These are phyloP conservation scores for Alcis repandata DNA, from an alignment of 2,888 invertebrate species.

Conservation along the genomic window DNA sequence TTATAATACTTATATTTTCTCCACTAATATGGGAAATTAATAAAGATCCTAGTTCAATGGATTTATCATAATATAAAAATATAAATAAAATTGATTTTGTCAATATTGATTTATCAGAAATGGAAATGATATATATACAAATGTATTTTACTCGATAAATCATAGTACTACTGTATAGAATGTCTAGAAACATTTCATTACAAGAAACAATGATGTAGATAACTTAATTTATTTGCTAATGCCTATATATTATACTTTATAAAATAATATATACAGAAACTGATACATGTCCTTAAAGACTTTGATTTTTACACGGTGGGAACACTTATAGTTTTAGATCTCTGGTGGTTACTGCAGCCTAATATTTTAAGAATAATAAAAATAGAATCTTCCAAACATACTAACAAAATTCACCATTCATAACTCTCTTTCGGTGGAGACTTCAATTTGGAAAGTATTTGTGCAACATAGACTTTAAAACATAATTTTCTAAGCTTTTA, in stretches of 20 bases:
- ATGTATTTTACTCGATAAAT: conserved; percentile 43
- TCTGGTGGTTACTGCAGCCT: conserved; percentile 77
- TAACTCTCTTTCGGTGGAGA: conserved; percentile 32
- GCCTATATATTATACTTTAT: conserved; percentile 60
- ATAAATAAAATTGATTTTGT: conserved; percentile 63
- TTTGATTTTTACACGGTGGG: conserved; percentile 83
- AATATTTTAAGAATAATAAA: conserved; percentile 40
- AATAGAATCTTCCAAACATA: conserved; percentile 31
- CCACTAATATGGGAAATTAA: conserved; percentile 69
- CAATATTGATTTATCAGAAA: conserved; percentile 48
- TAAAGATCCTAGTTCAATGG: conserved; percentile 66
- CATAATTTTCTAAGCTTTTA: conserved; percentile 18
- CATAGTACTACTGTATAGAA: conserved; percentile 27
- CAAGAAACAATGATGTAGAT: conserved; percentile 33
- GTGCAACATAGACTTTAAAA: conserved; percentile 28
- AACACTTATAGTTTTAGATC: conserved; percentile 77
- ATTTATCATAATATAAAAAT: conserved; percentile 70
- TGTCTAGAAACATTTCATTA: conserved; percentile 36
- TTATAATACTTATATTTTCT: conserved; percentile 76
- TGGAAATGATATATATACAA: conserved; percentile 47
- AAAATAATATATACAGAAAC: conserved; percentile 70
- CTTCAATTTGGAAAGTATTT: conserved; percentile 30
- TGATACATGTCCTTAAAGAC: conserved; percentile 71
- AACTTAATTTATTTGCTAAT: conserved; percentile 51
- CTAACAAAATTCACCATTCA: conserved; percentile 20